These are phyloP conservation scores for Phrynocephalus versicolor DNA, from an alignment of 2,113 vertebrate species.

Conservation along the genomic window DNA sequence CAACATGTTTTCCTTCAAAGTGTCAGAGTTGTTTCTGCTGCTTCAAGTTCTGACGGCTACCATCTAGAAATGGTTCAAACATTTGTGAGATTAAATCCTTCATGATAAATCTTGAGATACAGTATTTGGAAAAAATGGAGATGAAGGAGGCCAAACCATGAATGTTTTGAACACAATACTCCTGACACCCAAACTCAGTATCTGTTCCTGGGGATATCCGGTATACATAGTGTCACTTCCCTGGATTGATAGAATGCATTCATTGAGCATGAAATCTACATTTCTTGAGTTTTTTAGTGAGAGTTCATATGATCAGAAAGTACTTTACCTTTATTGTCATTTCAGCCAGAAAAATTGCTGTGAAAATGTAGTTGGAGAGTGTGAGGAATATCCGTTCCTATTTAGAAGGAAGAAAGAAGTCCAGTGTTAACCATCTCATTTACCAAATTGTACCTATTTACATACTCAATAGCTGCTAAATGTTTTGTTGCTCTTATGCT, in stretches of 20 bases:
- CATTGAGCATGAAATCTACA: not conserved
- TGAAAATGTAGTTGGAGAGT: slow-evolving; percentile 98
- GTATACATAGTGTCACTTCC: not conserved
- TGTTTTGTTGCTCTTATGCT: slow-evolving; percentile 13
- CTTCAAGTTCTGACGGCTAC: not conserved
- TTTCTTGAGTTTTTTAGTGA: too few species aligned
- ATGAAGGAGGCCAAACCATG: not conserved
- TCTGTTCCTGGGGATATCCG: not conserved
- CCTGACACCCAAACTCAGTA: not conserved
- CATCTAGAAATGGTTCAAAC: not conserved
- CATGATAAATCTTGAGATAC: not conserved
- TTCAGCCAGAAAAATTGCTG: slow-evolving; percentile 93
- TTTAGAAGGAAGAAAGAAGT: slow-evolving; percentile 22
- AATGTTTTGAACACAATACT: not conserved
- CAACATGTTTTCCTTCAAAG: not conserved
- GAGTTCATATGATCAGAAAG: not conserved
- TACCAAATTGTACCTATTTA: slow-evolving; percentile 14
- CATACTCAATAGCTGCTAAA: not conserved
- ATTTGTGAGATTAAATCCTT: not conserved
- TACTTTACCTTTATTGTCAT: slow-evolving; percentile 94
- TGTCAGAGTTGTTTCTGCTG: not conserved
- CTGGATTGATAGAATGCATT: not conserved
- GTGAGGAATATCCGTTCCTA: slow-evolving; percentile 96
- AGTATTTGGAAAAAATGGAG: not conserved
- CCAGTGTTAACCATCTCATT: slow-evolving; percentile 15